Evolutionary conservation across 2,888 invertebrate genomes (phyloP), one percentile per base, ranked within the genome.

Genomic region (Rutpela maculata): DNA sequence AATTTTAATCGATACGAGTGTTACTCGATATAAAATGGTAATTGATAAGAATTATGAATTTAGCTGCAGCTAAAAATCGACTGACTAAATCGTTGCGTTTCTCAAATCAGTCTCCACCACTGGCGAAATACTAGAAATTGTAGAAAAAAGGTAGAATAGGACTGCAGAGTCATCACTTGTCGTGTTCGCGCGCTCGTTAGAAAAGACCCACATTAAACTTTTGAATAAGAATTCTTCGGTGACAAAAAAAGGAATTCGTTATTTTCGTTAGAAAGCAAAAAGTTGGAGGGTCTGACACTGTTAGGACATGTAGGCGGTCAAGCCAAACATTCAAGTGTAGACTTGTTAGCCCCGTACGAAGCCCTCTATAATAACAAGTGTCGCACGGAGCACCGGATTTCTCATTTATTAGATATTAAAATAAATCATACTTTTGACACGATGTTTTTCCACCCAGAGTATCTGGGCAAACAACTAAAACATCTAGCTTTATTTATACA

Each of bases 131-230:
- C 38, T 26, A 65, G 43, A 65, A 43, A 65, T 43, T 43, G 43
- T 19, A 43, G 19, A 19, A 65, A 67, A 67, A 56, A 31, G 67
- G 50, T 56, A 26, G n/a, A 67, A 50, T 56, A 55, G 50, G 50
- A n/a, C 67, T 67, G 67, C 67, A 50, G 26, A 38, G 56, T 67
- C 67, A 79, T 74, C 74, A 74, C 76, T 70, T 79, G 79, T 79
- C 74, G 75, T 73, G 77, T 72, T 66, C 71, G 65, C 72, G 56
- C 69, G 74, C 79, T 77, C 65, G 79, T 79, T 79, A 74, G 77
- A 77, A 65, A 73, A 66, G 76, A 79, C 80, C 80, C 78, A 80
- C 74, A 76, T 80, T 76, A 80, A 80, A 78, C 75, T 80, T 76
- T 66, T 70, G 75, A 80, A 80, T 80, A 77, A 67, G 67, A 67